These are phyloP conservation scores for Nipponacmea schrenckii DNA, from an alignment of 2,888 invertebrate genomes.

Conservation along the genomic window DNA sequence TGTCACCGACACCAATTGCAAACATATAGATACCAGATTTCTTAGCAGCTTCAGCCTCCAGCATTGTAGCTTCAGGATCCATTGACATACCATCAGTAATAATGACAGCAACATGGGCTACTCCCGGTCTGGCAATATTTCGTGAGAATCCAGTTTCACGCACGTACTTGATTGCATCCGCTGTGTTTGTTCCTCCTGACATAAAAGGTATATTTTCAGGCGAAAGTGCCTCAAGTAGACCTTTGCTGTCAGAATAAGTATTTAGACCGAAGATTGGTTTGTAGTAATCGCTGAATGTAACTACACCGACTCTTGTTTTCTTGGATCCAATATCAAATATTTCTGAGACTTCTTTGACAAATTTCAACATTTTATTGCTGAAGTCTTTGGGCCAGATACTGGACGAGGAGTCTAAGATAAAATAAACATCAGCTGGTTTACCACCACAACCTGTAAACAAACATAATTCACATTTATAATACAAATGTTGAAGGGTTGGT, in stretches of 20 bases:
- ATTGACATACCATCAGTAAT: constrained; percentile 58
- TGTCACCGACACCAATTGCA: constrained; percentile 55
- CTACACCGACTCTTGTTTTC: constrained; percentile 43
- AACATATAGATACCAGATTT: constrained; percentile 49
- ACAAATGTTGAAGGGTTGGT: neutral
- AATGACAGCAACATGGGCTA: constrained; percentile 51
- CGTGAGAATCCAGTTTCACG: constrained; percentile 38
- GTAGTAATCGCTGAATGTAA: constrained; percentile 40
- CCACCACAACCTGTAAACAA: constrained; percentile 43
- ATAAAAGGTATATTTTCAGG: constrained; percentile 29
- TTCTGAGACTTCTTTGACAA: constrained; percentile 42
- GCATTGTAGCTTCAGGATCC: constrained; percentile 40
- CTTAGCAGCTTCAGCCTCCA: constrained; percentile 43
- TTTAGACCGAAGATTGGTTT: constrained; percentile 36
- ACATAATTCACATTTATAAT: neutral
- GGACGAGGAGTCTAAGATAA: constrained; percentile 46
- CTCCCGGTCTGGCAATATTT: constrained; percentile 33
- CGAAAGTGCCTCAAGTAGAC: constrained; percentile 33
- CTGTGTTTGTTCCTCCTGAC: constrained; percentile 45
- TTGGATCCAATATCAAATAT: constrained; percentile 41
- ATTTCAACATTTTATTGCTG: constrained; percentile 40
- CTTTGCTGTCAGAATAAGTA: constrained; percentile 25
- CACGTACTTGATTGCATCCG: constrained; percentile 40
- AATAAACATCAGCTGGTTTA: constrained; percentile 47
- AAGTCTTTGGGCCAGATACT: constrained; percentile 54